A percentile compares a stretch with the other conserved stretches of the same genome.
Conservation (phyloP, 2,113 vertebrate genomes). For the Caranx ignobilis region DNA sequence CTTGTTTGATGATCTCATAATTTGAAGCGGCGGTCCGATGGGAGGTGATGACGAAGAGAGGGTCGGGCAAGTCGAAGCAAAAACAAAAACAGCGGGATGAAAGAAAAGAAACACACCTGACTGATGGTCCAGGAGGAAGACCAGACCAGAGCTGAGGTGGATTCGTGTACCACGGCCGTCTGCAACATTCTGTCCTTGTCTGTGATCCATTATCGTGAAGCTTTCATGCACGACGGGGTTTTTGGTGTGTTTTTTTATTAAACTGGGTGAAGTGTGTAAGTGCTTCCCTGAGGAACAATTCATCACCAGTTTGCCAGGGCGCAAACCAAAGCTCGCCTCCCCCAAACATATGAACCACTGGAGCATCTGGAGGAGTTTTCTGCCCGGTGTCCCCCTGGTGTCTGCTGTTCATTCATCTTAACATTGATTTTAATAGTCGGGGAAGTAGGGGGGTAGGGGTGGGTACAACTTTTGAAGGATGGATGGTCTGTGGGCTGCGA, state of each 20-base stretch:
- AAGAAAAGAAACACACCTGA: conserved; percentile 33
- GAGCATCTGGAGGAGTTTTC: conserved; percentile 59
- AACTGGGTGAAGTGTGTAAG: conserved; percentile 73
- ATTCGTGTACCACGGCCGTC: conserved; percentile 31
- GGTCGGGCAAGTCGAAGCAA: conserved; percentile 28
- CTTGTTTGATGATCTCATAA: conserved; percentile 46
- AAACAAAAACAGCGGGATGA: conserved; percentile 8
- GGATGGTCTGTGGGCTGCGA: conserved; percentile 45
- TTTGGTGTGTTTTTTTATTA: conserved; percentile 66
- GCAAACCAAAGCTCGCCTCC: conserved; percentile 52
- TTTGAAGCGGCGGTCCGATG: conserved; percentile 40
- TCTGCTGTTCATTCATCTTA: conserved; percentile 65
- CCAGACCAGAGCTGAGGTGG: conserved; percentile 27
- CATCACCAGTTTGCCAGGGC: conserved; percentile 58
- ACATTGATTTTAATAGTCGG: conserved; percentile 72
- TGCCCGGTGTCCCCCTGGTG: conserved; percentile 58
- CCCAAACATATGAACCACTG: conserved; percentile 69
- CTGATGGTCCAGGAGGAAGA: conserved; percentile 50
- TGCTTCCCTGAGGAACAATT: conserved; percentile 72
- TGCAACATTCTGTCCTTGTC: conserved; percentile 29
- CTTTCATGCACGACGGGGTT: conserved; percentile 56
- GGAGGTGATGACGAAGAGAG: conserved; percentile 31
- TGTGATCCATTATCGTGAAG: conserved; percentile 72
- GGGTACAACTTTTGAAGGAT: conserved; percentile 42
- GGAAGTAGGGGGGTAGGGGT: neutral